Evolutionary conservation across 30 jellyfish, hydroid and myxozoan species (phyloP), one percentile per base, ranked within the genome.

Genomic region (Cassiopea xamachana): DNA sequence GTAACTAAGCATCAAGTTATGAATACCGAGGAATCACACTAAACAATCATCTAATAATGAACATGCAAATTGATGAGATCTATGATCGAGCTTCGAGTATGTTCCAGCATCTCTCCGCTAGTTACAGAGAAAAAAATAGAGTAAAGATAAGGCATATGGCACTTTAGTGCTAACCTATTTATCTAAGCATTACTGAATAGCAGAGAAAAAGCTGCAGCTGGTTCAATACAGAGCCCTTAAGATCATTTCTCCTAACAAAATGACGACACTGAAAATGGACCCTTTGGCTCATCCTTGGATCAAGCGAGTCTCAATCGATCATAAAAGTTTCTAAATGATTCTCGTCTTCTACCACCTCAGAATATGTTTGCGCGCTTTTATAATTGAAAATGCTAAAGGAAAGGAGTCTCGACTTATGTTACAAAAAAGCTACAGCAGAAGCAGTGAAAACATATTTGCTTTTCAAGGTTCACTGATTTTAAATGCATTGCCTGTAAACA

Each of bases 121-220:
- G 82, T 82, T 7, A 83, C 90, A 60, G 90, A 82, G 90, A 82
- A 67, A 46, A 82, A 82, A 60, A 64, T 79, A 62, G n/a, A n/a
- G 82, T 67, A 1, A 67, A 60, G 90, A 82, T 82, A 82, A 60
- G 82, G 82, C 90, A 15, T 19, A 45, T 81, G 62, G 83, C 59
- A 7, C 64, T 81, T n/a, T 81, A 81, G 45, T 81, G 89, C 89
- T 82, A 64, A 19, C 92, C 86, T 14, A 49, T 84, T 7, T 79
- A 67, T 61, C 72, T 60, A 84, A 3, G 86, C 64, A 13, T 50
- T 3, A 77, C 61, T 69, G 92, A 84, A 69, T 69, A 45, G 8
- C 16, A 60, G 8, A 73, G 47, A 77, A 51, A 17, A 70, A 84
- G 64, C 48, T 75, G 70, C 70, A 75, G 71, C 46, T 70, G 71